Conservation (phyloP, 2,113 vertebrate genomes). For the Opisthocomus hoazin region DNA sequence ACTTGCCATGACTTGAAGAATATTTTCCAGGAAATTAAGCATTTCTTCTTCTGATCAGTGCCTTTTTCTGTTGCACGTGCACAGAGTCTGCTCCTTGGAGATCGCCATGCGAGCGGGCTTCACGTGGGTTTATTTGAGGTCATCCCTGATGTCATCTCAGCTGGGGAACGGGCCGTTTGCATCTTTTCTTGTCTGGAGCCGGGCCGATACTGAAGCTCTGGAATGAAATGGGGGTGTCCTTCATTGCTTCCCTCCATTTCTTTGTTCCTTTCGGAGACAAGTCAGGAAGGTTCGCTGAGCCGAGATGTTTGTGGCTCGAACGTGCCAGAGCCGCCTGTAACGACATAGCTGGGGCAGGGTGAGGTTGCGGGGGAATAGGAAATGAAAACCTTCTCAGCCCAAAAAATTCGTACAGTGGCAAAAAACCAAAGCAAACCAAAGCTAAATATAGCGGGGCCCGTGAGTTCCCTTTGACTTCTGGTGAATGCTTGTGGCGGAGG, state of each 20-base stretch:
- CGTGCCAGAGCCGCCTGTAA: background rate
- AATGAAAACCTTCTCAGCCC: conserved; percentile 16
- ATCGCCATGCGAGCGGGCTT: accelerated
- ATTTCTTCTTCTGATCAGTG: background rate
- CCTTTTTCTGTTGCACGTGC: background rate
- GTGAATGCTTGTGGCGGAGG: background rate
- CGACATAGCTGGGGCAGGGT: background rate
- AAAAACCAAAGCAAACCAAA: conserved; percentile 23
- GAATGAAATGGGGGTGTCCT: background rate
- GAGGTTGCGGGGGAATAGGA: background rate
- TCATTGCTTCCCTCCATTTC: background rate
- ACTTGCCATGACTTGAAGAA: background rate
- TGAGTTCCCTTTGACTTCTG: background rate
- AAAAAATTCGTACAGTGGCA: background rate
- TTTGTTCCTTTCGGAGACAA: background rate
- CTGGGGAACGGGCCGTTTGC: background rate
- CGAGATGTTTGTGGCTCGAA: background rate
- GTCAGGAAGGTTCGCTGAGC: background rate
- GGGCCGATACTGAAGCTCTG: background rate
- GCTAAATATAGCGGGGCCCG: background rate
- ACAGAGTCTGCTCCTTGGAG: background rate
- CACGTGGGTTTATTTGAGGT: background rate
- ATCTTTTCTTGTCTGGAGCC: background rate
- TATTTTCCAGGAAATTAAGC: background rate
- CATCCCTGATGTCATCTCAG: background rate